Conservation (phyloP, 2,113 vertebrate species). For the Oreochromis tanganicae region DNA sequence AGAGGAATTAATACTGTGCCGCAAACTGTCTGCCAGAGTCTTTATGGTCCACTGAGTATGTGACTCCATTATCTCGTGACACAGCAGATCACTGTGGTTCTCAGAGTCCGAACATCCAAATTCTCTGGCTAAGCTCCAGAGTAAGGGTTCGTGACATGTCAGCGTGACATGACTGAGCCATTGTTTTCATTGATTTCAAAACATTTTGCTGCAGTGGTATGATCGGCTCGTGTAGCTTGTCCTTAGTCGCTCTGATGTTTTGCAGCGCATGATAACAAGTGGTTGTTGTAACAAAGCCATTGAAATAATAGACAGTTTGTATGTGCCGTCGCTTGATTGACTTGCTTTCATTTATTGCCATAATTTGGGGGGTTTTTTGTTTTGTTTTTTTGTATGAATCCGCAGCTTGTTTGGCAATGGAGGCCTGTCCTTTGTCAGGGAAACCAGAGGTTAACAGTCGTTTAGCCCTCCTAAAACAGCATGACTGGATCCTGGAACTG, state of each 20-base stretch:
- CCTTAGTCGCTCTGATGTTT: not conserved
- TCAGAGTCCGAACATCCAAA: constrained; percentile 9
- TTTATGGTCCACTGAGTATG: constrained; percentile 30
- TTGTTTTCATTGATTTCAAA: constrained; percentile 46
- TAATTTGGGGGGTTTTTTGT: not conserved
- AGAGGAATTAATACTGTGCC: constrained; percentile 7
- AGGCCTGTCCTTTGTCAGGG: constrained; percentile 17
- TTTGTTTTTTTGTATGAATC: not conserved
- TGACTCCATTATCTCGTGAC: constrained; percentile 47
- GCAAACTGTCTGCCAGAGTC: constrained; percentile 8
- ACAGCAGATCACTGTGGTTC: constrained; percentile 20
- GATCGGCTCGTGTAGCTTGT: constrained; percentile 3
- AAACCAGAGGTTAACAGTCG: constrained; percentile 48
- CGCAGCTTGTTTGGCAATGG: constrained; percentile 4
- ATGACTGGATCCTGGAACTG: constrained; percentile 30
- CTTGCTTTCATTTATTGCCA: not conserved
- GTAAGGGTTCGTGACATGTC: constrained; percentile 33
- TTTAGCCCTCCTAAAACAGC: constrained; percentile 20
- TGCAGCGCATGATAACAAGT: not conserved
- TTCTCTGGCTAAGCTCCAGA: constrained; percentile 22
- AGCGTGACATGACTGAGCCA: constrained; percentile 36
- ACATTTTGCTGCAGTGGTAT: constrained; percentile 32
- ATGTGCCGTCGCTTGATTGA: not conserved
- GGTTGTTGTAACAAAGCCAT: not conserved
- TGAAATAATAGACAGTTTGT: not conserved